These are phyloP conservation scores for Corythornis madagascariensis DNA, from an alignment of 2,113 vertebrate genomes.

Conservation along the genomic window DNA sequence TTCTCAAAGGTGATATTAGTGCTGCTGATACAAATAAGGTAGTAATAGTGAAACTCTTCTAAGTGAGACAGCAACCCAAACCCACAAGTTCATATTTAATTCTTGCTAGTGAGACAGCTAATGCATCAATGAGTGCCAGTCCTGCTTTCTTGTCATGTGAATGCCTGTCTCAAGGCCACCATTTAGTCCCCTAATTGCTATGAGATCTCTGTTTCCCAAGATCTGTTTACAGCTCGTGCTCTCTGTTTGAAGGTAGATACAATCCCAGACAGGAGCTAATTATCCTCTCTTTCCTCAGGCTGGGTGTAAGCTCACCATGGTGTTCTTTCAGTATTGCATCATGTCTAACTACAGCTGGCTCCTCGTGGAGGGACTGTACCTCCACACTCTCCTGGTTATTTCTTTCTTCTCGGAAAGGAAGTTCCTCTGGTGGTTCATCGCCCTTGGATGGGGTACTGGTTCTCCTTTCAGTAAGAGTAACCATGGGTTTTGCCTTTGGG, in stretches of 20 bases:
- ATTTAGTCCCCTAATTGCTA: not conserved
- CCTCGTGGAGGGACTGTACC: conserved; percentile 91
- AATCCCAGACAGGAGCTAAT: conserved; percentile 19
- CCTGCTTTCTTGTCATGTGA: not conserved
- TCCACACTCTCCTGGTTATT: conserved; percentile 87
- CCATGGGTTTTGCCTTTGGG: not conserved
- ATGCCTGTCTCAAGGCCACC: not conserved
- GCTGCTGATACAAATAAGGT: not conserved
- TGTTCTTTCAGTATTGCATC: conserved; percentile 94
- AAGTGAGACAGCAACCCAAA: not conserved
- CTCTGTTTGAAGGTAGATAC: not conserved
- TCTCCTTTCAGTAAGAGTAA: not conserved
- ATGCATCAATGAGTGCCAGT: not conserved
- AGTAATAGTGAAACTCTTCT: not conserved
- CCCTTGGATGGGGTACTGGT: conserved; percentile 90
- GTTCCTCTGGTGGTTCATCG: conserved; percentile 85
- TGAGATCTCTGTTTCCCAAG: not conserved
- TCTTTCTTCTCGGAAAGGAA: conserved; percentile 90
- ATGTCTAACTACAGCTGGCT: conserved; percentile 96
- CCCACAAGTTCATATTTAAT: not conserved
- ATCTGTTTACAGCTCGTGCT: not conserved
- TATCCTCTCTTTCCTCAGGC: conserved; percentile 76
- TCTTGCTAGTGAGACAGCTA: not conserved
- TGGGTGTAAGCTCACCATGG: conserved; percentile 88
- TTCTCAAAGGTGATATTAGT: not conserved